These are phyloP conservation scores for Pseudomyrmex pallidus DNA, from an alignment of 1,140 invertebrate species.

Conservation along the genomic window DNA sequence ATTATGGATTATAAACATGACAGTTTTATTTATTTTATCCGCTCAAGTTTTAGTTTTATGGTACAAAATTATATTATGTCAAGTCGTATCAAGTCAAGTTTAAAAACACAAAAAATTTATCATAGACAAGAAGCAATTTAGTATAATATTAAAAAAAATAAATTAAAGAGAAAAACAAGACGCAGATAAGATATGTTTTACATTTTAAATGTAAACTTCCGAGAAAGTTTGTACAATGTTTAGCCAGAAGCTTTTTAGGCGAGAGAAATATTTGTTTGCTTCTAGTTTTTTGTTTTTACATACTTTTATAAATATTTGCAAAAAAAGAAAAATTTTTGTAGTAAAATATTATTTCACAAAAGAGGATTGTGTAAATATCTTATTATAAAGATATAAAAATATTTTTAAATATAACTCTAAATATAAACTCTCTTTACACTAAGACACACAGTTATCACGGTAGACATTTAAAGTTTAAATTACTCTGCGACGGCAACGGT, in stretches of 20 bases:
- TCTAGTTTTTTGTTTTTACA: neutral
- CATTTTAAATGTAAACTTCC: neutral
- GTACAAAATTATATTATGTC: slow-evolving; percentile 8
- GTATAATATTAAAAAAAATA: too few relatives aligned
- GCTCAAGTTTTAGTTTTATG: neutral
- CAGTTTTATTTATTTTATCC: neutral
- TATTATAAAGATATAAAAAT: too few relatives aligned
- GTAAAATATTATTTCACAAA: neutral
- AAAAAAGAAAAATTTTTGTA: neutral
- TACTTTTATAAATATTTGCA: neutral
- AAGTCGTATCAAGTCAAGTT: neutral
- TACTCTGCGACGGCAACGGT: slow-evolving; percentile 9
- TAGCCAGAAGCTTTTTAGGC: neutral
- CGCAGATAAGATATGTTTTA: too few relatives aligned
- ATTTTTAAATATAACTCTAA: too few relatives aligned
- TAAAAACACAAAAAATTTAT: too few relatives aligned
- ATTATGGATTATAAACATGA: too few relatives aligned
- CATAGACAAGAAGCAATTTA: too few relatives aligned
- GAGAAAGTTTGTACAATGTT: neutral
- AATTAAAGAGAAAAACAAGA: too few relatives aligned
- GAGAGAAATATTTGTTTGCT: neutral
- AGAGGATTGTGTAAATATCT: too few relatives aligned
- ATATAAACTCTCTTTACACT: too few relatives aligned
- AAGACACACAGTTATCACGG: too few relatives aligned
- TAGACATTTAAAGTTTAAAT: slow-evolving; percentile 73